A percentile compares a stretch with the other conserved stretches of the same genome.
These are phyloP conservation scores for Gallinago stenura DNA, from an alignment of 2,797 vertebrate genomes.

Conservation along the genomic window DNA sequence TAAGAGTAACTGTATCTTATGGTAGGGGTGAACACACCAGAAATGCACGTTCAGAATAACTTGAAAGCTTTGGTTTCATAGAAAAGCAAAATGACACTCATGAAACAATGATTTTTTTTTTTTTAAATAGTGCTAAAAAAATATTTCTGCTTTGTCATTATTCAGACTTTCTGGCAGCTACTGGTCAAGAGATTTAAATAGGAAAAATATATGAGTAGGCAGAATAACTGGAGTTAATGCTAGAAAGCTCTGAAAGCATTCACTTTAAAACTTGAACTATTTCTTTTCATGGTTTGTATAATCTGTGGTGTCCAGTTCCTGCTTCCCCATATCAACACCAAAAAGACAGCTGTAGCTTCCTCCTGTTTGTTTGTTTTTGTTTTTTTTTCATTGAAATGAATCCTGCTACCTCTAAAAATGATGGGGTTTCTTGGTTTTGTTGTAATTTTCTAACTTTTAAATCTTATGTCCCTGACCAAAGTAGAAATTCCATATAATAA, in stretches of 20 bases:
- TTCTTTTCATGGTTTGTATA: background rate
- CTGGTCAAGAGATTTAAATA: background rate
- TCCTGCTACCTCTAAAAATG: background rate
- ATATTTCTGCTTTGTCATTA: background rate
- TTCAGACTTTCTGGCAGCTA: background rate
- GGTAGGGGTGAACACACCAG: background rate
- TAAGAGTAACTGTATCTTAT: background rate
- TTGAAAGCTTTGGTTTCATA: background rate
- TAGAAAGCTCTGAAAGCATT: background rate
- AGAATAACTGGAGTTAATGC: background rate
- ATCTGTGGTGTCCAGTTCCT: background rate
- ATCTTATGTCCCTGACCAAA: background rate
- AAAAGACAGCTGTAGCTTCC: background rate
- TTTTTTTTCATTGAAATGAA: background rate
- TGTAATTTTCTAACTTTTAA: background rate
- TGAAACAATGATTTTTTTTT: background rate
- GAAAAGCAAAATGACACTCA: background rate
- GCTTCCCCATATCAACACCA: background rate
- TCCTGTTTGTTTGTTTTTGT: background rate
- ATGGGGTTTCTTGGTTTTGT: accelerated
- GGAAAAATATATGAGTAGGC: background rate
- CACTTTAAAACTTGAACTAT: background rate
- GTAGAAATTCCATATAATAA: accelerated
- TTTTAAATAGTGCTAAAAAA: background rate
- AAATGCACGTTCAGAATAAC: background rate